Conservation (phyloP, 2,113 vertebrate species). For the Passer domesticus region DNA sequence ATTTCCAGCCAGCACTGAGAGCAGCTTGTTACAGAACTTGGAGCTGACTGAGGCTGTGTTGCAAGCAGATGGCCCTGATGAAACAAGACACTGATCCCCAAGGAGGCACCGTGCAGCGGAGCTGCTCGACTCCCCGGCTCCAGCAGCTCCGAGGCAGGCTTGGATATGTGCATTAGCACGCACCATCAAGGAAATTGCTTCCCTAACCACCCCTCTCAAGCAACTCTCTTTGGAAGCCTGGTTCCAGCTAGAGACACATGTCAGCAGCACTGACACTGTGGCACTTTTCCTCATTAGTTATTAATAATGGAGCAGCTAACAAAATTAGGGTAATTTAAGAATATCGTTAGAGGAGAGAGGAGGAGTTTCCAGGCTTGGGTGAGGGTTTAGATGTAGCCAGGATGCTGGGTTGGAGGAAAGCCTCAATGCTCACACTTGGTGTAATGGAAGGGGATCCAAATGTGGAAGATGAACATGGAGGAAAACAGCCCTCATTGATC, state of each 20-base stretch:
- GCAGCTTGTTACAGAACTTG: constrained; percentile 11
- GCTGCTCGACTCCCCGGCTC: neutral
- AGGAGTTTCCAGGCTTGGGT: neutral
- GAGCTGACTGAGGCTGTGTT: neutral
- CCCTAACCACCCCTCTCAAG: neutral
- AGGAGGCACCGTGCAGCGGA: neutral
- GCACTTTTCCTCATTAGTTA: neutral
- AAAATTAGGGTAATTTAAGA: neutral
- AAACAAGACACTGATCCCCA: constrained; percentile 38
- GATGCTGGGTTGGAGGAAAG: neutral
- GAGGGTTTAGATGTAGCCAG: neutral
- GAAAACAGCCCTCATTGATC: neutral
- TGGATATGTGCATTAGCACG: neutral
- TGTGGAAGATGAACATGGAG: rapidly evolving
- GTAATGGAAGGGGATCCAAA: neutral
- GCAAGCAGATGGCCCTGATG: constrained; percentile 53
- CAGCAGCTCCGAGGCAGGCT: neutral
- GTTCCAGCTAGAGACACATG: neutral
- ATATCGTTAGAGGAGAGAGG: neutral
- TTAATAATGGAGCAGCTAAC: neutral
- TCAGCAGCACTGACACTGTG: neutral
- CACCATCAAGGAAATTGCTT: neutral
- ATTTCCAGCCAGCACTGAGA: constrained; percentile 19
- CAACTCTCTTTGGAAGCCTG: neutral
- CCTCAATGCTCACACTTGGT: neutral